Percentiles rank a stretch among this genome's conserved stretches.
Conservation (phyloP, 1,140 invertebrate genomes). For the Maniola jurtina region DNA sequence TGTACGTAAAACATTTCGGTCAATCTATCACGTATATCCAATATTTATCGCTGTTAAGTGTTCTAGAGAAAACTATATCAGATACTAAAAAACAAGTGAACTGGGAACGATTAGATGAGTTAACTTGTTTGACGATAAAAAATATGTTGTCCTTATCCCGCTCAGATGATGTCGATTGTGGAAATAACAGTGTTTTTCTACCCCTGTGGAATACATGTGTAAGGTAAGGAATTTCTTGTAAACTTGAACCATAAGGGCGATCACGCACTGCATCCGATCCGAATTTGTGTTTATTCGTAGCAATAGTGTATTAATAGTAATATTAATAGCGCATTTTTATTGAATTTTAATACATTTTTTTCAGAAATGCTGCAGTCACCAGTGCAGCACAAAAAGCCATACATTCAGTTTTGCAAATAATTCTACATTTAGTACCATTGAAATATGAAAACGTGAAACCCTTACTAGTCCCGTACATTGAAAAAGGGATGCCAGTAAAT, state of each 20-base stretch:
- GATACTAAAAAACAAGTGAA: conserved; percentile 38
- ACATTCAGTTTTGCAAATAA: conserved; percentile 49
- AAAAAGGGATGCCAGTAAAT: conserved; percentile 61
- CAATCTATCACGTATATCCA: conserved; percentile 37
- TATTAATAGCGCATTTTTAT: too few species aligned
- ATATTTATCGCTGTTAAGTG: conserved; percentile 40
- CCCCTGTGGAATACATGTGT: conserved; percentile 67
- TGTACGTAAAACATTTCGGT: conserved; percentile 56
- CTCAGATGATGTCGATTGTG: conserved; percentile 12
- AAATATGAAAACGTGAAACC: conserved; percentile 50
- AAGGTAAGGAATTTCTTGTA: conserved; percentile 44
- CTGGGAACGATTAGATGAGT: conserved; percentile 46
- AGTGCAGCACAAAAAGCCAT: conserved; percentile 46
- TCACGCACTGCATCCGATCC: too few species aligned
- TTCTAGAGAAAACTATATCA: conserved; percentile 41
- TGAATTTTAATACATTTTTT: conserved; percentile 31
- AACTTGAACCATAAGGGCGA: too few species aligned
- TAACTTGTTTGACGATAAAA: conserved; percentile 41
- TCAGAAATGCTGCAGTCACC: conserved; percentile 51
- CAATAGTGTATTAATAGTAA: too few species aligned
- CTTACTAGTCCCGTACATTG: conserved; percentile 53
- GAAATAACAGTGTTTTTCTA: conserved; percentile 35
- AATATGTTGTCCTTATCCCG: conserved; percentile 28
- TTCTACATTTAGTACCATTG: conserved; percentile 44
- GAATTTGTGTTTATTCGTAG: too few species aligned